These are phyloP conservation scores for Percopsis transmontana DNA, from an alignment of 2,113 vertebrate species.

Conservation along the genomic window DNA sequence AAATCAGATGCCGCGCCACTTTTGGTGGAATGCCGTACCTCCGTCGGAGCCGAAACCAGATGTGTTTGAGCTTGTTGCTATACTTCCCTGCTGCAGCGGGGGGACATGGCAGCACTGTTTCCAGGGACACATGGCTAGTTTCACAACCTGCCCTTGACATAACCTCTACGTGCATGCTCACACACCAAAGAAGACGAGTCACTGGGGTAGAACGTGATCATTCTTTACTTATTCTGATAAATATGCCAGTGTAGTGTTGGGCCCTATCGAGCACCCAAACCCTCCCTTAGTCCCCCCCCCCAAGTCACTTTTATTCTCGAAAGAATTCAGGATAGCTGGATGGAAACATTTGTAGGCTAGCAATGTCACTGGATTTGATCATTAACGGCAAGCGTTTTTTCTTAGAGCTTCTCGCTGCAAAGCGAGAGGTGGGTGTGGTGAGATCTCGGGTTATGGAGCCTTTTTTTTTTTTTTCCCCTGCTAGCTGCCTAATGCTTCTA, in stretches of 20 bases:
- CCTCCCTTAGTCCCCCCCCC: conserved; percentile 27
- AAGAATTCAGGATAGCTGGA: background rate
- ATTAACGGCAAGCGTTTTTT: conserved; percentile 46
- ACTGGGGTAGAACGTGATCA: conserved; percentile 11
- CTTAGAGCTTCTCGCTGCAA: conserved; percentile 41
- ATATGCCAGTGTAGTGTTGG: conserved; percentile 31
- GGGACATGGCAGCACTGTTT: conserved; percentile 38
- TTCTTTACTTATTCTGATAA: conserved; percentile 8
- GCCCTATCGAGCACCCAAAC: background rate
- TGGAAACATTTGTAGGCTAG: background rate
- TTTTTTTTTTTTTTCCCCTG: conserved; percentile 43
- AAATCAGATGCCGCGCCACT: conserved; percentile 30
- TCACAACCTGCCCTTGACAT: conserved; percentile 40
- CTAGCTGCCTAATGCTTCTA: conserved; percentile 55
- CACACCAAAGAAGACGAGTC: conserved; percentile 25
- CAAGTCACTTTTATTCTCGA: conserved; percentile 3
- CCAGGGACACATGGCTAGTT: conserved; percentile 49
- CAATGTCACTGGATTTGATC: conserved; percentile 14
- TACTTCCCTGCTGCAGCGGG: conserved; percentile 42
- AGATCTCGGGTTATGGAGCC: conserved; percentile 39
- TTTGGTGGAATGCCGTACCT: conserved; percentile 24
- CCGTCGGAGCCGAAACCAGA: conserved; percentile 32
- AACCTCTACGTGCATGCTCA: conserved; percentile 32
- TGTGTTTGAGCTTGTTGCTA: conserved; percentile 39
- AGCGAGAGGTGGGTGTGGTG: conserved; percentile 43